Evolutionary conservation across 2,797 vertebrate genomes (phyloP).

Genomic region (Euthynnus affinis): DNA sequence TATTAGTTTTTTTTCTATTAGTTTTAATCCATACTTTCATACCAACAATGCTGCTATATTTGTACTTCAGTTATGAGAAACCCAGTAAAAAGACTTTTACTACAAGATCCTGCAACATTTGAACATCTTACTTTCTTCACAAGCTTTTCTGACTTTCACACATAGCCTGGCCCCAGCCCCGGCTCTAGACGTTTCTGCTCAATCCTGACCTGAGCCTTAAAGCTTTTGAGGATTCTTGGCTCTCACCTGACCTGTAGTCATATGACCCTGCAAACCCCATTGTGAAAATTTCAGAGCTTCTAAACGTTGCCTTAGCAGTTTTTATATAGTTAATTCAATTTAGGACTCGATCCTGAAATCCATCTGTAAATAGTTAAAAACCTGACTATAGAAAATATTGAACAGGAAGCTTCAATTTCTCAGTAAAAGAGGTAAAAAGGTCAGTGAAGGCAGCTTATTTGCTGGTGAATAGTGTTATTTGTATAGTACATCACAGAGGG

Average conservation of each 20-base stretch:
- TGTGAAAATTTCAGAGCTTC: constrained; percentile 17
- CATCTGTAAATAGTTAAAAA: background rate
- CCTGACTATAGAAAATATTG: background rate
- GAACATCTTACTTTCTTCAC: background rate
- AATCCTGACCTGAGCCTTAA: constrained; percentile 28
- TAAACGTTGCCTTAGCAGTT: background rate
- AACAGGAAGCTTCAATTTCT: constrained; percentile 1
- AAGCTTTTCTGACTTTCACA: constrained; percentile 12
- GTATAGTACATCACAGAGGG: background rate
- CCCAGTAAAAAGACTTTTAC: background rate
- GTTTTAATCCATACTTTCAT: background rate
- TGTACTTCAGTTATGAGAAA: background rate
- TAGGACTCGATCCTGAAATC: background rate
- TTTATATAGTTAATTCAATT: background rate
- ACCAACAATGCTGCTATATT: background rate
- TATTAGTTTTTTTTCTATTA: background rate
- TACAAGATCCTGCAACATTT: constrained; percentile 6
- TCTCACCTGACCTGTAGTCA: constrained; percentile 57
- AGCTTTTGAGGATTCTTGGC: constrained; percentile 36
- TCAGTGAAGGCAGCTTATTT: background rate
- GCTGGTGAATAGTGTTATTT: background rate
- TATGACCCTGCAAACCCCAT: constrained; percentile 40
- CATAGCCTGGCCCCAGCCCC: background rate
- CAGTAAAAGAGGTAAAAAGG: constrained; percentile 14
- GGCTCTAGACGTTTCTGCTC: background rate